Conservation (phyloP, 1,140 invertebrate genomes). For the Drosophila simulans region DNA sequence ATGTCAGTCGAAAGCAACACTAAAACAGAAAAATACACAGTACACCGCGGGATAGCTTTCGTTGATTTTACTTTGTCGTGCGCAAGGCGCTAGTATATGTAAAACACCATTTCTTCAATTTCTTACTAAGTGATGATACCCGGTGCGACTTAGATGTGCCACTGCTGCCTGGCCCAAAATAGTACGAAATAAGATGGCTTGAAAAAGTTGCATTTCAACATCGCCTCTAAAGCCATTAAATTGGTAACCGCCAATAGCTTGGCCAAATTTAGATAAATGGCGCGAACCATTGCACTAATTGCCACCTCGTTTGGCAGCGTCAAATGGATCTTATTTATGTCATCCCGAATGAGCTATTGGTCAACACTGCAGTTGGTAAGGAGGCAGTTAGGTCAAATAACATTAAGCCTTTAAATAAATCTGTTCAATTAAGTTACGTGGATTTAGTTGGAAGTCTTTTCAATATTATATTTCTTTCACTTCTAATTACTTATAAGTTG, state of each 20-base stretch:
- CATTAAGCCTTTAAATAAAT: constrained; percentile 13
- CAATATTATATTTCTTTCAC: neutral
- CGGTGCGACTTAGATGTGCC: constrained; percentile 14
- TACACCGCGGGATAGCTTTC: too few relatives aligned
- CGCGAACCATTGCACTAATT: constrained; percentile 53
- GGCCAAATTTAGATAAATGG: constrained; percentile 54
- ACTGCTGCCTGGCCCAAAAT: neutral
- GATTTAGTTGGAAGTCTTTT: neutral
- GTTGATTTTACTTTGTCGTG: neutral
- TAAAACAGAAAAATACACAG: constrained; percentile 12
- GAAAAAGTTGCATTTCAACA: constrained; percentile 44
- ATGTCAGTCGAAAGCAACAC: constrained; percentile 33
- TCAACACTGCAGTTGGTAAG: constrained; percentile 7
- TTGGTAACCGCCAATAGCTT: constrained; percentile 51
- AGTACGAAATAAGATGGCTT: constrained; percentile 1
- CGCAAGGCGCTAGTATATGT: constrained; percentile 46
- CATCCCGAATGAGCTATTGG: constrained; percentile 29
- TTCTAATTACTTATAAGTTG: neutral
- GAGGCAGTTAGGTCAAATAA: constrained; percentile 7
- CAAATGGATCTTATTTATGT: constrained; percentile 47
- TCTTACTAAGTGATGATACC: constrained; percentile 8
- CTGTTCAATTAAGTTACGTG: neutral
- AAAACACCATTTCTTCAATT: constrained; percentile 23
- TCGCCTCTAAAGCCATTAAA: constrained; percentile 43
- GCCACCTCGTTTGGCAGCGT: constrained; percentile 44